Evolutionary conservation across 2,113 vertebrate species (phyloP).

Genomic region (Rhizomys pruinosus): DNA sequence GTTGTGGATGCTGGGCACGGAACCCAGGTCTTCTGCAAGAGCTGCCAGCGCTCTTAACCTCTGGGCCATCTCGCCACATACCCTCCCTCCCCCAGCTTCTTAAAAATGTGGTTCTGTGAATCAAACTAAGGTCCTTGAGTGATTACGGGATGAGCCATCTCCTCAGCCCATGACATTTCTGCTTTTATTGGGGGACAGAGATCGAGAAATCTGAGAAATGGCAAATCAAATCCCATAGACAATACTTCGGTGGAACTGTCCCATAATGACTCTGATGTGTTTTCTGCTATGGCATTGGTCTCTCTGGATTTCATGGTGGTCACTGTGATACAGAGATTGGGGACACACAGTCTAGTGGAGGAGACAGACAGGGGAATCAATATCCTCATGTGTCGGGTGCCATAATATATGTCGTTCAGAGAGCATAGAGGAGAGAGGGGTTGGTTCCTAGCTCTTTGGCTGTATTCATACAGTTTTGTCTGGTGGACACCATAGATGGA

Average conservation of each 20-base stretch:
- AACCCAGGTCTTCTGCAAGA: no score
- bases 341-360: neutral
- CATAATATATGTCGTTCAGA: neutral
- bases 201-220: no score
- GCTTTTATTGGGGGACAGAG: no score
- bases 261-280: no score
- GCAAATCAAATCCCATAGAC: no score
- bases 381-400: neutral
- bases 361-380: neutral
- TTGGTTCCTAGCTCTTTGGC: neutral
- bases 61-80: no score
- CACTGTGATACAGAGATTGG: neutral
- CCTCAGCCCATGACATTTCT: no score
- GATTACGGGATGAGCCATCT: no score
- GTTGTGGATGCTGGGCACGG: no score
- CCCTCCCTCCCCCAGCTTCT: no score
- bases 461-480: neutral
- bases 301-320: neutral
- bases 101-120: neutral
- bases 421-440: neutral
- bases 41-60: no score
- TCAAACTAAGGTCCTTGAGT: neutral
- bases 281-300: neutral
- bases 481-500: neutral
- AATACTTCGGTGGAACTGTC: no score